Evolutionary conservation across 2,113 vertebrate species (phyloP).

Genomic region (Hypomesus transpacificus): DNA sequence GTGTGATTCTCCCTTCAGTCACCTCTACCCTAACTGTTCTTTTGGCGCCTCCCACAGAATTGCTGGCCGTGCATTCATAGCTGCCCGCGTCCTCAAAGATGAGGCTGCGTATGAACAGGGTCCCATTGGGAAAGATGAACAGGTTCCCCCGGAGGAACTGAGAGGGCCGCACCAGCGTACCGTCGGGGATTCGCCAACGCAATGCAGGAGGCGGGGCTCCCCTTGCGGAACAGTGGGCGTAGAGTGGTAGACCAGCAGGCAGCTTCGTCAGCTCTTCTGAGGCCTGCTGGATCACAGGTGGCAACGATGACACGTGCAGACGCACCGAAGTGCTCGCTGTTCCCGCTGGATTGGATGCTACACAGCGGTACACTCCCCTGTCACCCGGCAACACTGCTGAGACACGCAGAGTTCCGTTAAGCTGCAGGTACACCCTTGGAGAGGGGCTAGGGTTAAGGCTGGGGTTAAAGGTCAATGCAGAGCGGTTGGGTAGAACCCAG

Average conservation of each 20-base stretch:
- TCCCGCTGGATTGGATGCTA: constrained; percentile 88
- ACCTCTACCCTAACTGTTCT: constrained; percentile 75
- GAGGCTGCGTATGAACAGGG: constrained; percentile 79
- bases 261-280: constrained; percentile 76
- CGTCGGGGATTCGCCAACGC: constrained; percentile 82
- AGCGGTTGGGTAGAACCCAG: constrained; percentile 86
- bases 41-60: constrained; percentile 78
- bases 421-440: constrained; percentile 71
- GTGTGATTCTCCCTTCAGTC: constrained; percentile 23
- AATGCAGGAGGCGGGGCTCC: constrained; percentile 79
- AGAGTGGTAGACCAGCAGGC: constrained; percentile 71
- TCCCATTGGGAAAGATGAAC: constrained; percentile 93
- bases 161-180: constrained; percentile 81
- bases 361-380: constrained; percentile 84
- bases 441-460: constrained; percentile 41
- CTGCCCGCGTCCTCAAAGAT: constrained; percentile 75
- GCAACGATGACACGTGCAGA: constrained; percentile 83
- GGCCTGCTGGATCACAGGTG: constrained; percentile 83
- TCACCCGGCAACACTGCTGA: constrained; percentile 69
- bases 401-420: constrained; percentile 82
- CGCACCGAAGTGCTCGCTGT: constrained; percentile 81
- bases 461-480: constrained; percentile 60
- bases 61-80: constrained; percentile 87
- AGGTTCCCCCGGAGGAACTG: constrained; percentile 87
- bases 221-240: constrained; percentile 82